A percentile compares a stretch with the other conserved stretches of the same genome.
phyloP scores from a whole-genome alignment of 2,888 invertebrate species.

The Apamea monoglypha region DNA sequence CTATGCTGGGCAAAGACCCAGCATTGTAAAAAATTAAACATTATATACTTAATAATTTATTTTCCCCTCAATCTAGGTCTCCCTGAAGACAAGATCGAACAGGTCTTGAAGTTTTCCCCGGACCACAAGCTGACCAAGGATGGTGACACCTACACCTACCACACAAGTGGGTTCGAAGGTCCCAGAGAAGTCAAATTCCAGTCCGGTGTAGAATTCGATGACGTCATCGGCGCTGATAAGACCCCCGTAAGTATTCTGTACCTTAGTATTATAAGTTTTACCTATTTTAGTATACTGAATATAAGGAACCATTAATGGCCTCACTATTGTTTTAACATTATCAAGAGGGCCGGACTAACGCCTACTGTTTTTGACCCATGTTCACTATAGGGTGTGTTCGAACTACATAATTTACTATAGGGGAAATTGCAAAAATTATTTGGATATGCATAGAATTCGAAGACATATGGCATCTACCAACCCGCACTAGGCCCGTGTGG shows the following conservation, averaged over 20 bases:
- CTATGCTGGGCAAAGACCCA: background rate
- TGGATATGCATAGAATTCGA: background rate
- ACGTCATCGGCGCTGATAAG: conserved; percentile 55
- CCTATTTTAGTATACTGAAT: too few relatives aligned
- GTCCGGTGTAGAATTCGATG: conserved; percentile 76
- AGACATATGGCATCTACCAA: too few relatives aligned
- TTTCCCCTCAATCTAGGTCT: conserved; percentile 59
- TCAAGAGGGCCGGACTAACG: background rate
- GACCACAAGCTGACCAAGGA: conserved; percentile 68
- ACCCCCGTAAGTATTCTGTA: conserved; percentile 39
- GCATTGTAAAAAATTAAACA: too few relatives aligned
- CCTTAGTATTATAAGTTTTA: background rate
- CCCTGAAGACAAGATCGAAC: conserved; percentile 66
- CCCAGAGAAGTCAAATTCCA: conserved; percentile 69
- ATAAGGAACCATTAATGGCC: background rate
- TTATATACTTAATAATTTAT: background rate
- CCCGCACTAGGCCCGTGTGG: too few relatives aligned
- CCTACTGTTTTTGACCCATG: too few relatives aligned
- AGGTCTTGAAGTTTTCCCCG: conserved; percentile 53
- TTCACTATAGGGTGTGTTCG: too few relatives aligned
- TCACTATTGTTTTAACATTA: background rate
- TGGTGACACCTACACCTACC: conserved; percentile 74
- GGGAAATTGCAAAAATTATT: too few relatives aligned
- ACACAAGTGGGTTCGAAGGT: conserved; percentile 47
- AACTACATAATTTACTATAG: too few relatives aligned